A percentile compares a stretch with the other conserved stretches of the same genome.
Conservation (phyloP, 1,140 invertebrate species). For the Zaprionus camerounensis region DNA sequence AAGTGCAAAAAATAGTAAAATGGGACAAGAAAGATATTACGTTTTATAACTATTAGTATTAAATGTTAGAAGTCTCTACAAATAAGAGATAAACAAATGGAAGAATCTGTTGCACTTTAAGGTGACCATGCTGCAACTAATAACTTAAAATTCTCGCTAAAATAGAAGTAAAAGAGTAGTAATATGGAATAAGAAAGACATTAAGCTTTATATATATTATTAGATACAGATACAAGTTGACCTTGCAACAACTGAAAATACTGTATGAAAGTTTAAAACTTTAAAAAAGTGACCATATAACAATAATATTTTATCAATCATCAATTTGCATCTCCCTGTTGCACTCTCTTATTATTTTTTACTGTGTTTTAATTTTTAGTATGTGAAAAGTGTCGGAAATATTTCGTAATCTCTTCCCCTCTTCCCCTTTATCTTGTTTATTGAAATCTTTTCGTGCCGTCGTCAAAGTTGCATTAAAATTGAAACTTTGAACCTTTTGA, state of each 20-base stretch:
- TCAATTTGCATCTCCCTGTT: not conserved
- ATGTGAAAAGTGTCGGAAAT: slow-evolving; percentile 6
- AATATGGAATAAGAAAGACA: too few relatives aligned
- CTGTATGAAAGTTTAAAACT: not conserved
- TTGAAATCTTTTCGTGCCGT: slow-evolving; percentile 54
- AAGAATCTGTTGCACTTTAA: not conserved
- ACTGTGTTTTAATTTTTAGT: not conserved
- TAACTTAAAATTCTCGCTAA: too few relatives aligned
- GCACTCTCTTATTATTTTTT: not conserved
- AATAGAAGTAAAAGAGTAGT: too few relatives aligned
- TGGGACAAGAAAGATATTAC: too few relatives aligned
- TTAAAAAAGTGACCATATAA: not conserved
- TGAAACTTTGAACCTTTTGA: slow-evolving; percentile 49
- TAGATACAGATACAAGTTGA: too few relatives aligned
- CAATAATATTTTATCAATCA: not conserved
- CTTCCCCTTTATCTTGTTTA: slow-evolving; percentile 5
- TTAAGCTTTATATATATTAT: too few relatives aligned
- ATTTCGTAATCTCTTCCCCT: not conserved
- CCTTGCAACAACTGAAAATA: not conserved
- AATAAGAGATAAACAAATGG: too few relatives aligned
- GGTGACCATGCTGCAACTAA: not conserved
- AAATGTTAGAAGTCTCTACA: too few relatives aligned
- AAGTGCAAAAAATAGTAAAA: too few relatives aligned
- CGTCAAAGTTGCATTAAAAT: slow-evolving; percentile 48
- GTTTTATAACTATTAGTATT: too few relatives aligned